These are phyloP conservation scores for Heterodera schachtii DNA, from an alignment of 1,140 invertebrate genomes.

Conservation along the genomic window DNA sequence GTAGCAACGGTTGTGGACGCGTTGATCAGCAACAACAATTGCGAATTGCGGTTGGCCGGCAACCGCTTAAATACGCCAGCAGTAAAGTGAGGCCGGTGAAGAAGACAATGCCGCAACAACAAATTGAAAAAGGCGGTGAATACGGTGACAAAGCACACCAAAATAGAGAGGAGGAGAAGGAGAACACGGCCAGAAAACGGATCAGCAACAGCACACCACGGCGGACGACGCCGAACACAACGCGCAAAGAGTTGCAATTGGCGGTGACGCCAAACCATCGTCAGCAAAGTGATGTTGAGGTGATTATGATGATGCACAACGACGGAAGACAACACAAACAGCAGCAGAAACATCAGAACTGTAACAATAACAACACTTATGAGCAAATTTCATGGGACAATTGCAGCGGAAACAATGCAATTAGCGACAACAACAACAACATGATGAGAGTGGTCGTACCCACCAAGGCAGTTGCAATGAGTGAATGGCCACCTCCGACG, in stretches of 20 bases:
- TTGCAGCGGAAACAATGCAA: background rate
- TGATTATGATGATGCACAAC: background rate
- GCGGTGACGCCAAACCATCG: background rate
- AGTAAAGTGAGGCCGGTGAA: constrained; percentile 2
- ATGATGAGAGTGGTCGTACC: background rate
- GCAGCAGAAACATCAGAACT: background rate
- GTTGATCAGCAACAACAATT: background rate
- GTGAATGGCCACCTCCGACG: constrained; percentile 1
- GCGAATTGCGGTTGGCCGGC: background rate
- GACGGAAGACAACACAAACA: background rate
- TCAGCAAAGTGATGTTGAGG: background rate
- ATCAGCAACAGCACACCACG: constrained; percentile 1
- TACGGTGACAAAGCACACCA: background rate
- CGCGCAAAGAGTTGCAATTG: background rate
- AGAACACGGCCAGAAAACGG: constrained; percentile 3
- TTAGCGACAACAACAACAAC: constrained; percentile 2
- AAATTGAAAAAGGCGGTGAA: background rate
- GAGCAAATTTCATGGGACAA: background rate
- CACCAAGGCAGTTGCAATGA: background rate
- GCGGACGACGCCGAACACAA: background rate
- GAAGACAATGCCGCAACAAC: background rate
- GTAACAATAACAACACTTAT: background rate
- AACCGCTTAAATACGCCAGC: background rate
- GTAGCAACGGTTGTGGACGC: too few relatives aligned
- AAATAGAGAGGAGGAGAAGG: background rate